These are phyloP conservation scores for Mycogona germanica DNA, from an alignment of 2,888 invertebrate species.

Conservation along the genomic window DNA sequence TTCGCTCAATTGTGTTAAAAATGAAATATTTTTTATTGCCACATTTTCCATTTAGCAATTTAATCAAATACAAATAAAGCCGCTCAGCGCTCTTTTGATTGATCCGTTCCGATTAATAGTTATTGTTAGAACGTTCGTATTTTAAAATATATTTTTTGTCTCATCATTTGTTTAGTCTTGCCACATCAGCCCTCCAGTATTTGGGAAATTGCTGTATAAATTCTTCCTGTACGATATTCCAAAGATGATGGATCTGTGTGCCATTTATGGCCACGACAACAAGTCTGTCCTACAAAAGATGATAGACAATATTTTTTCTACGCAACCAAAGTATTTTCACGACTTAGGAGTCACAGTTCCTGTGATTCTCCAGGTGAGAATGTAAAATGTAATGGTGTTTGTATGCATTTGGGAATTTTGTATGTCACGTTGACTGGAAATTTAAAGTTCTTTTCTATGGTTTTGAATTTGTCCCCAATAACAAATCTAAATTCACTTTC, in stretches of 20 bases:
- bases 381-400: too few species aligned
- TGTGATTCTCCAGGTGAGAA: constrained; percentile 32
- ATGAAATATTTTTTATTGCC: too few species aligned
- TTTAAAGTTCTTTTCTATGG: constrained; percentile 8
- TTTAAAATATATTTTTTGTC: constrained; percentile 5
- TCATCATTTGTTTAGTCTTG: constrained; percentile 27
- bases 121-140: constrained; percentile 1
- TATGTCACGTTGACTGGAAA: constrained; percentile 32
- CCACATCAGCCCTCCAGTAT: constrained; percentile 47
- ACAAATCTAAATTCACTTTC: too few species aligned
- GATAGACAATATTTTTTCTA: constrained; percentile 48
- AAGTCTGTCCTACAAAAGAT: constrained; percentile 46
- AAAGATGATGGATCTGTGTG: constrained; percentile 62
- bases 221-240: constrained; percentile 73
- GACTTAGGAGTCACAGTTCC: constrained; percentile 39
- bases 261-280: constrained; percentile 58
- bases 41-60: too few species aligned
- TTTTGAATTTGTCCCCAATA: constrained; percentile 11
- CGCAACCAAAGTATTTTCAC: constrained; percentile 51
- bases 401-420: neutral
- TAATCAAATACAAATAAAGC: too few species aligned
- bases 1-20: too few species aligned
- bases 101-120: too few species aligned
- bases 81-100: too few species aligned
- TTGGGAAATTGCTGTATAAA: constrained; percentile 59